These are phyloP conservation scores for Chalcosyrphus nemorum DNA, from an alignment of 2,888 invertebrate genomes.

Conservation along the genomic window DNA sequence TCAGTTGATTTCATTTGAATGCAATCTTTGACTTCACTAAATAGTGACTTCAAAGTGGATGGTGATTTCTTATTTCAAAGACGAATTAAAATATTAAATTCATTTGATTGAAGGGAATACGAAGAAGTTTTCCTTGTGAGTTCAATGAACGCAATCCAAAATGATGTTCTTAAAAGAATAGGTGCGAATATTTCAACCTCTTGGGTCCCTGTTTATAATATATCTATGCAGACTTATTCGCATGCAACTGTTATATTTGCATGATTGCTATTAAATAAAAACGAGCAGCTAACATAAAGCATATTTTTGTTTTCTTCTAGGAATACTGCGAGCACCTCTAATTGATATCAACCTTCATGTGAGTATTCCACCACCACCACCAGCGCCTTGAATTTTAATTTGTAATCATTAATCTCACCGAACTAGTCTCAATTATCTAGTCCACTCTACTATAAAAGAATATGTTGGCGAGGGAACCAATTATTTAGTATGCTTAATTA, in stretches of 20 bases:
- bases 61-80: too few relatives aligned
- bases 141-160: too few relatives aligned
- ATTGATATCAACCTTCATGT: conserved; percentile 66
- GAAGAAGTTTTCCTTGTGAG: too few relatives aligned
- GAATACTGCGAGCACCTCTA: conserved; percentile 25
- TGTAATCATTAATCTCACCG: conserved; percentile 15
- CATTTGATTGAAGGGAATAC: too few relatives aligned
- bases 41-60: too few relatives aligned
- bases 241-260: background rate
- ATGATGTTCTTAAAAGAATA: too few relatives aligned
- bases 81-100: too few relatives aligned
- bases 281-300: background rate
- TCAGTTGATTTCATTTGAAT: too few relatives aligned
- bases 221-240: too few relatives aligned
- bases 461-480: conserved; percentile 18
- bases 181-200: too few relatives aligned
- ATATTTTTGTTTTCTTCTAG: conserved; percentile 20
- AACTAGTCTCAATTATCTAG: conserved; percentile 29
- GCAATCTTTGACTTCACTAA: too few relatives aligned
- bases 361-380: conserved; percentile 48
- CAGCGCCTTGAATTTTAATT: conserved; percentile 43
- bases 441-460: conserved; percentile 22
- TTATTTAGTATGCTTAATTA: conserved; percentile 59
- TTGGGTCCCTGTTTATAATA: too few relatives aligned
- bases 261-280: background rate